Conservation (phyloP, 2,113 vertebrate genomes). For the Alexandromys fortis region DNA sequence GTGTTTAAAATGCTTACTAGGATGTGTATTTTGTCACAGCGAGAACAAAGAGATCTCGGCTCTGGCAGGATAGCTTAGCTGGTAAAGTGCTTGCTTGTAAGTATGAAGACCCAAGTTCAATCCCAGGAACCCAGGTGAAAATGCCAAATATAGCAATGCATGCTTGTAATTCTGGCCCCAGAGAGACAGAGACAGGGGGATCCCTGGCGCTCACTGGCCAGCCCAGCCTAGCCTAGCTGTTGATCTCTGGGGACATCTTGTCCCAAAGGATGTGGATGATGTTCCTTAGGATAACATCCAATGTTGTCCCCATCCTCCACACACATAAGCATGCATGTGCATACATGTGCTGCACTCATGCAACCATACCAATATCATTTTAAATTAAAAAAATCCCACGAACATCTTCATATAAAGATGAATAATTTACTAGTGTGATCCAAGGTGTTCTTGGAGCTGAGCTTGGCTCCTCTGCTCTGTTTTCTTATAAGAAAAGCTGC, state of each 20-base stretch:
- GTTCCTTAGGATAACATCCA: no score
- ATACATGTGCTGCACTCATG: neutral
- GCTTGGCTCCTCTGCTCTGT: neutral
- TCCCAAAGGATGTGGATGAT: no score
- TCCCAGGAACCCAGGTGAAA: neutral
- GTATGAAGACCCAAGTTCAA: neutral
- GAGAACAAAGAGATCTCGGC: neutral
- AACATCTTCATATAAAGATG: neutral
- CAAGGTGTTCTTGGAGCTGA: neutral
- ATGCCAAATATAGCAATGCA: no score
- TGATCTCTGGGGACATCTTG: neutral
- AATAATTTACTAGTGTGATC: neutral
- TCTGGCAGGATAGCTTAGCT: neutral
- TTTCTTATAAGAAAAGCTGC: neutral
- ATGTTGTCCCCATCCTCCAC: neutral
- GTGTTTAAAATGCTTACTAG: neutral
- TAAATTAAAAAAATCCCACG: neutral
- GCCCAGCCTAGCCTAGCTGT: neutral
- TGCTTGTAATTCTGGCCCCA: neutral
- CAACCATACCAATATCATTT: no score
- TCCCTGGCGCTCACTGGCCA: neutral
- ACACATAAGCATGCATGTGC: neutral
- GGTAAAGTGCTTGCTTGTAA: neutral
- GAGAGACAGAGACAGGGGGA: no score
- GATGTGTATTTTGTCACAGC: neutral